These are phyloP conservation scores for Phaethon lepturus DNA, from an alignment of 2,113 vertebrate species.

Conservation along the genomic window DNA sequence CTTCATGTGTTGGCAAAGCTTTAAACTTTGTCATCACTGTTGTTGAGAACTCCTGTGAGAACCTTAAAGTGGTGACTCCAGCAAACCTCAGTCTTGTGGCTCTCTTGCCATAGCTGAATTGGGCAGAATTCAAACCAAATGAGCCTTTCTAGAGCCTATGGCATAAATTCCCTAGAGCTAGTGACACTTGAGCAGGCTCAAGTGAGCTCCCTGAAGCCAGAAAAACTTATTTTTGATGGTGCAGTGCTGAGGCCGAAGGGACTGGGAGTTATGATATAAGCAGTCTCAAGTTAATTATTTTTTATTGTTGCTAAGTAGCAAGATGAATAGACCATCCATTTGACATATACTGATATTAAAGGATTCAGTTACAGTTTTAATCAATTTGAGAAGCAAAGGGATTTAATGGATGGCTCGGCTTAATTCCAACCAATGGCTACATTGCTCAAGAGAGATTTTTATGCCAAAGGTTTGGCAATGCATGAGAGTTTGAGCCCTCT, in stretches of 20 bases:
- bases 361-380: conserved; percentile 19
- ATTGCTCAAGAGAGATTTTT: background rate
- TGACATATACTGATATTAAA: conserved; percentile 7
- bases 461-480: background rate
- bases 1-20: background rate
- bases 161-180: background rate
- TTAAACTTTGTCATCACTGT: background rate
- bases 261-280: background rate
- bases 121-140: background rate
- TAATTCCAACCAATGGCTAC: background rate
- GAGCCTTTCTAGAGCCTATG: background rate
- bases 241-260: background rate
- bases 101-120: background rate
- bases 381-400: conserved; percentile 18
- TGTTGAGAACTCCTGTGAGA: background rate
- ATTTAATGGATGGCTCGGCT: conserved; percentile 22
- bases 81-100: background rate
- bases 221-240: background rate
- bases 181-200: background rate
- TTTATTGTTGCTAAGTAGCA: conserved; percentile 43
- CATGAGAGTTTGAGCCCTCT: background rate
- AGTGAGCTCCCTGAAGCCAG: background rate
- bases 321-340: background rate
- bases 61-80: background rate
- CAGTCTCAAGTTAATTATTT: conserved; percentile 26